Base-by-base conservation (phyloP, 23 tunicate species). In the Halocynthia roretzi region DNA sequence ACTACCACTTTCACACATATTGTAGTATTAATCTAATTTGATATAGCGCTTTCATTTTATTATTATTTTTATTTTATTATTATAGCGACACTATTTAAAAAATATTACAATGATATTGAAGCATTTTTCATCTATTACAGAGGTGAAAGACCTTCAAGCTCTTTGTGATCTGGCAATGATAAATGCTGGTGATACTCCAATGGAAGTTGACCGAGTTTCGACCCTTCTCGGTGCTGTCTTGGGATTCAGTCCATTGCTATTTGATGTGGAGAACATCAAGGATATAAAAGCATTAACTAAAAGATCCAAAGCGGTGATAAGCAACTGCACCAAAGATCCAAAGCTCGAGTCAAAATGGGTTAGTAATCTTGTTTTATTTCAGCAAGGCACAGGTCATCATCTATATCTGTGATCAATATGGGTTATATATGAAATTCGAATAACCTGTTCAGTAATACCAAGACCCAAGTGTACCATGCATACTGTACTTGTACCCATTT, bases 101-200 rank as follows among this genome's bases (percentile, higher is more conserved):
- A n/a, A n/a, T n/a, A n/a, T n/a, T n/a, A n/a, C n/a, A n/a, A n/a
- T n/a, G n/a, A n/a, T n/a, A n/a, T n/a, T n/a, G n/a, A n/a, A n/a
- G n/a, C n/a, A n/a, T n/a, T n/a, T n/a, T n/a, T n/a, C n/a, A n/a
- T 10, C 12, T 12, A 18, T 62, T 55, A 57, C 53, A 83, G 86
- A 63, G 17, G 66, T 76, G 20, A 51, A 51, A 5, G 86, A 71
- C 14, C 76, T 83, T 6, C 64, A 83, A 83, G 86, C 66, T 54
- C 22, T 81, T 31, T 71, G 85, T 72, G 85, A 87, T 82, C 80
- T 87, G 57, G 93, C 86, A n/a, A 87, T 87, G 93, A 87, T 87
- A 52, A 71, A 86, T 0, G 85, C 85, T 61, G 85, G 85, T 18
- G 78, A 71, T 11, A 62, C 56, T 60, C 76, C 86, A 4, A 75